These are phyloP conservation scores for Cervus canadensis DNA, from an alignment of 2,113 vertebrate species.

Conservation along the genomic window DNA sequence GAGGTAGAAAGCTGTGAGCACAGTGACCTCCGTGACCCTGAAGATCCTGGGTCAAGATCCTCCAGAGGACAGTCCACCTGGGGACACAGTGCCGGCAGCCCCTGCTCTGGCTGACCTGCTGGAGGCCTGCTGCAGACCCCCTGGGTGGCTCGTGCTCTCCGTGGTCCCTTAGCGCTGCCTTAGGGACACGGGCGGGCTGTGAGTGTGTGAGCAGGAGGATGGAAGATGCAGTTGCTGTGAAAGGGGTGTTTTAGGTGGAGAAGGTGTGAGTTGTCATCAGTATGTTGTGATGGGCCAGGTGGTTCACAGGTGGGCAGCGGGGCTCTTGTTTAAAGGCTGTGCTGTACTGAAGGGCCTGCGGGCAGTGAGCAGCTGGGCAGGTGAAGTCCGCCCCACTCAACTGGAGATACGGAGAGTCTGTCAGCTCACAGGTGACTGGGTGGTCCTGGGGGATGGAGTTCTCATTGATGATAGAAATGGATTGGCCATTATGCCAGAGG, in stretches of 20 bases:
- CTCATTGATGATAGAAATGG: neutral
- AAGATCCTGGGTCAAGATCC: too few relatives aligned
- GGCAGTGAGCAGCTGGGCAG: too few relatives aligned
- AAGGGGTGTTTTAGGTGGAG: neutral
- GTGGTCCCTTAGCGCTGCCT: neutral
- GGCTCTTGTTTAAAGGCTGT: neutral
- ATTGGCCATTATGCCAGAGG: neutral
- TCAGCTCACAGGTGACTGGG: neutral
- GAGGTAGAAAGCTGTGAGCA: neutral
- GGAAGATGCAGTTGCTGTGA: neutral
- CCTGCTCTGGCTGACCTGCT: too few relatives aligned
- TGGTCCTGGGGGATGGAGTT: neutral
- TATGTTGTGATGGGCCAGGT: neutral
- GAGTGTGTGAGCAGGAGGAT: too few relatives aligned
- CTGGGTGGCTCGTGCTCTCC: neutral
- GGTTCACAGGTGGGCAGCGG: accelerated
- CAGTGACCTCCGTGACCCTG: neutral
- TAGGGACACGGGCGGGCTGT: too few relatives aligned
- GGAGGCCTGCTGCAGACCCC: too few relatives aligned
- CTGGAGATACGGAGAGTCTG: neutral
- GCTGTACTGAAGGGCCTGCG: accelerated
- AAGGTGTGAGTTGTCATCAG: neutral
- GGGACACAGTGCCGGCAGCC: too few relatives aligned
- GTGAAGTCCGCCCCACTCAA: neutral
- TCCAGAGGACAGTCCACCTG: too few relatives aligned